Percentiles rank a stretch among this genome's conserved stretches.
These are phyloP conservation scores for Drosophila prostipennis DNA, from an alignment of 2,888 invertebrate genomes.

Conservation along the genomic window DNA sequence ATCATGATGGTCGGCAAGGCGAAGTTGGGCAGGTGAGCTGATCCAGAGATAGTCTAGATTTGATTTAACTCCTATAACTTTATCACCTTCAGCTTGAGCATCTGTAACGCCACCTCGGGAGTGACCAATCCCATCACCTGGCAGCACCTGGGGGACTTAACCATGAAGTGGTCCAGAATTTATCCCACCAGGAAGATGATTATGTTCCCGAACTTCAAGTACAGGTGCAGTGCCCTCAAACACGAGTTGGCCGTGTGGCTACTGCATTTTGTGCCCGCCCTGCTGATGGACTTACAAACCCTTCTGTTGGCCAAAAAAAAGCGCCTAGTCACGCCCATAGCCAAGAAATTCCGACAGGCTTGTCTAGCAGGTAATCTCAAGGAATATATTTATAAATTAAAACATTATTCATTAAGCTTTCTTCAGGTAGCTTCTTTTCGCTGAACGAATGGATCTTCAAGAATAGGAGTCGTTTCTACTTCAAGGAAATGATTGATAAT, in stretches of 20 bases:
- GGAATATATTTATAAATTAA: rapidly evolving
- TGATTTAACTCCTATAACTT: too few relatives aligned
- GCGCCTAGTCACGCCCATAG: slow-evolving; percentile 93
- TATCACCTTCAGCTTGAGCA: slow-evolving; percentile 84
- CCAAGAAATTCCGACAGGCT: slow-evolving; percentile 91
- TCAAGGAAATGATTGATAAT: slow-evolving; percentile 85
- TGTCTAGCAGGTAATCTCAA: slow-evolving; percentile 87
- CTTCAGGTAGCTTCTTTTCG: slow-evolving; percentile 90
- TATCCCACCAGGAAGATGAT: slow-evolving; percentile 94
- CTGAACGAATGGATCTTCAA: slow-evolving; percentile 93
- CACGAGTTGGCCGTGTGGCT: slow-evolving; percentile 91
- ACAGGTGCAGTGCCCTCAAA: slow-evolving; percentile 89
- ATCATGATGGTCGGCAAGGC: slow-evolving; percentile 93
- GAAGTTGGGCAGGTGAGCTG: slow-evolving; percentile 64
- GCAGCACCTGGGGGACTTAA: slow-evolving; percentile 90
- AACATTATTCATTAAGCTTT: rapidly evolving
- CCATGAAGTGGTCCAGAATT: slow-evolving; percentile 89
- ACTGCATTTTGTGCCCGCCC: slow-evolving; percentile 94
- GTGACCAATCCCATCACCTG: slow-evolving; percentile 93
- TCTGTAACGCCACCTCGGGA: slow-evolving; percentile 97
- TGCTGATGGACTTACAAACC: slow-evolving; percentile 90
- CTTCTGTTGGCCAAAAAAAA: slow-evolving; percentile 89
- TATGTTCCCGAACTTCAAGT: slow-evolving; percentile 93
- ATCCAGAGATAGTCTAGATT: too few relatives aligned
- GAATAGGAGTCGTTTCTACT: slow-evolving; percentile 87